phyloP scores from a whole-genome alignment of 1,140 invertebrate genomes.

The Drosophila ironensis region DNA sequence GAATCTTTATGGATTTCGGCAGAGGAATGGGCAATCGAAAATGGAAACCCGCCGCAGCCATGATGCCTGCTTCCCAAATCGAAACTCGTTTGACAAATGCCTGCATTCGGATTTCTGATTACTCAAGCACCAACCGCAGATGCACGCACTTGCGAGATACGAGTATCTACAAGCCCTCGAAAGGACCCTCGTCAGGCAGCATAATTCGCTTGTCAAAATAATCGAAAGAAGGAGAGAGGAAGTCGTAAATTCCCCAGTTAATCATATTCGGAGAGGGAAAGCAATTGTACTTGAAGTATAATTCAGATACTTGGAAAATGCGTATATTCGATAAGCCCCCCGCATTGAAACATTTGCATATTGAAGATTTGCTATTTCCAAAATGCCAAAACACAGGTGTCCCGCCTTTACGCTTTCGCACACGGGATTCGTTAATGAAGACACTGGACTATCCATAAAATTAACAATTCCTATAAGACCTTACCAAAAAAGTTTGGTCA shows the following conservation, averaged over 20 bases:
- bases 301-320: not conserved
- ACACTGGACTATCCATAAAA: constrained; percentile 39
- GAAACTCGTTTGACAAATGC: constrained; percentile 55
- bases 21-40: constrained; percentile 47
- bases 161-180: too few species aligned
- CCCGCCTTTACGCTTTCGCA: constrained; percentile 24
- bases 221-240: constrained; percentile 56
- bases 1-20: constrained; percentile 18
- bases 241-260: constrained; percentile 61
- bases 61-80: constrained; percentile 10
- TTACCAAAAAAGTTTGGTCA: constrained; percentile 11
- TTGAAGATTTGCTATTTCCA: not conserved
- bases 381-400: constrained; percentile 17
- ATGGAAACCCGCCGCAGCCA: constrained; percentile 43
- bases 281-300: constrained; percentile 3
- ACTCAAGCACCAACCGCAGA: constrained; percentile 45
- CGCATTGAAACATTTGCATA: constrained; percentile 7
- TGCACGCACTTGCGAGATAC: constrained; percentile 2
- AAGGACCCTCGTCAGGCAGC: constrained; percentile 49
- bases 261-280: constrained; percentile 23
- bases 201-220: constrained; percentile 66
- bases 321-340: not conserved
- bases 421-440: constrained; percentile 47
- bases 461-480: constrained; percentile 20
- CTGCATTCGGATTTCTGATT: constrained; percentile 16